These are phyloP conservation scores for Polyommatus icarus DNA, from an alignment of 2,888 invertebrate species.

Conservation along the genomic window DNA sequence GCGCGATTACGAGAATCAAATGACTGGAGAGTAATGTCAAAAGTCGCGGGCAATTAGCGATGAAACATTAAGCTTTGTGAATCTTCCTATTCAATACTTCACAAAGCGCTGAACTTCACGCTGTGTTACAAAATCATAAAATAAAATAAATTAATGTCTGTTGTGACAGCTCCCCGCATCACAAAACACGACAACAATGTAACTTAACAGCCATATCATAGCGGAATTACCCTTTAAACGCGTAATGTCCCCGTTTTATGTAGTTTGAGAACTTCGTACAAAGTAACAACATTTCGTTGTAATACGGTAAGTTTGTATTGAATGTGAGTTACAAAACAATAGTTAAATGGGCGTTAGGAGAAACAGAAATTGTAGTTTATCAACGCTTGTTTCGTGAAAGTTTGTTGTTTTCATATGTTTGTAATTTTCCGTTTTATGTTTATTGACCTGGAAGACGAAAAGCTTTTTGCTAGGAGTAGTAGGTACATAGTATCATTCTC, in stretches of 20 bases:
- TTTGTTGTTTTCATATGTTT: background rate
- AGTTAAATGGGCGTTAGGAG: background rate
- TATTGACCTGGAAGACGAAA: no score
- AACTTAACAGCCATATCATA: conserved; percentile 70
- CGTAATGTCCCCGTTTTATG: conserved; percentile 45
- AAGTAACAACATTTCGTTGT: conserved; percentile 13
- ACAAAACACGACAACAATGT: conserved; percentile 75
- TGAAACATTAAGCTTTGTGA: conserved; percentile 54
- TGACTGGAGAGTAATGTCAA: conserved; percentile 29
- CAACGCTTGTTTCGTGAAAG: background rate
- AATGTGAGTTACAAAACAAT: conserved; percentile 25
- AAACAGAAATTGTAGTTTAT: background rate
- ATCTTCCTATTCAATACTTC: conserved; percentile 60
- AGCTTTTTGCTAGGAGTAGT: no score
- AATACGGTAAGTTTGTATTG: background rate
- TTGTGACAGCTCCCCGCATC: conserved; percentile 77
- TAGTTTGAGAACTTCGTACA: conserved; percentile 14
- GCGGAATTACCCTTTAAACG: conserved; percentile 65
- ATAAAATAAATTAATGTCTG: conserved; percentile 75
- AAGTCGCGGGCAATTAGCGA: conserved; percentile 50
- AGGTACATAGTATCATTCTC: no score
- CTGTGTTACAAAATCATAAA: conserved; percentile 72
- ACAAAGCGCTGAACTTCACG: conserved; percentile 70
- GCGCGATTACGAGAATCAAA: conserved; percentile 31
- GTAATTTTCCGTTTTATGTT: no score